Conservation (phyloP, 2,113 vertebrate genomes). For the Phylloscopus trochiloides region DNA sequence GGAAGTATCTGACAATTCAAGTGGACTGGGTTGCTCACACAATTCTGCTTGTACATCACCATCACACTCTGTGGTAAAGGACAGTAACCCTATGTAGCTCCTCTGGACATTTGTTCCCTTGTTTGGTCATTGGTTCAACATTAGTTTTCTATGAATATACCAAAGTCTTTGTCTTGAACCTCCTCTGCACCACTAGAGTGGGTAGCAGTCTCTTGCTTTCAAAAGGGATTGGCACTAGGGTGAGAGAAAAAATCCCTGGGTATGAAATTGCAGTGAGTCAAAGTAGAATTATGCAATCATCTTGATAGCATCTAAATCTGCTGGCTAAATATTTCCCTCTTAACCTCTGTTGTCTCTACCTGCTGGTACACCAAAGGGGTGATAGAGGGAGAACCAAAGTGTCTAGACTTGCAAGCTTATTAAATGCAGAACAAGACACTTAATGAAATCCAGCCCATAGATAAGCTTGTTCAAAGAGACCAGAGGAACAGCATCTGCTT, state of each 20-base stretch:
- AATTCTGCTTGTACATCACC: background rate
- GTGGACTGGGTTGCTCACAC: background rate
- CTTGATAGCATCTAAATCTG: slow-evolving; percentile 60
- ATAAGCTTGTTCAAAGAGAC: slow-evolving; percentile 58
- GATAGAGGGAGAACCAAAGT: slow-evolving; percentile 40
- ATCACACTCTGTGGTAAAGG: accelerated
- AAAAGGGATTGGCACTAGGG: background rate
- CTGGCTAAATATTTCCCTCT: slow-evolving; percentile 46
- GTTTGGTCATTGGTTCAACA: accelerated
- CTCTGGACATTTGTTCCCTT: background rate
- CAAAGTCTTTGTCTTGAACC: background rate
- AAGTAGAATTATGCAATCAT: slow-evolving; percentile 2
- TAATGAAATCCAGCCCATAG: slow-evolving; percentile 58
- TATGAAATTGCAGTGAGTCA: slow-evolving; percentile 39
- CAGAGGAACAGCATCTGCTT: slow-evolving; percentile 46
- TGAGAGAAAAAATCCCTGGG: background rate
- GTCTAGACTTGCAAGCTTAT: slow-evolving; percentile 66
- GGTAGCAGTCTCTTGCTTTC: background rate
- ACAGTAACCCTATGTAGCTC: accelerated
- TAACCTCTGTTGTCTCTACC: slow-evolving; percentile 52
- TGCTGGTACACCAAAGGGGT: slow-evolving; percentile 31
- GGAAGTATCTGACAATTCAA: background rate
- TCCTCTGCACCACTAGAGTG: background rate
- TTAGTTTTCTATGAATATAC: background rate
- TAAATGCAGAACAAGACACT: slow-evolving; percentile 50